A percentile compares a stretch with the other conserved stretches of the same genome.
Conservation (phyloP, 2,113 vertebrate species). For the Austrofundulus limnaeus region DNA sequence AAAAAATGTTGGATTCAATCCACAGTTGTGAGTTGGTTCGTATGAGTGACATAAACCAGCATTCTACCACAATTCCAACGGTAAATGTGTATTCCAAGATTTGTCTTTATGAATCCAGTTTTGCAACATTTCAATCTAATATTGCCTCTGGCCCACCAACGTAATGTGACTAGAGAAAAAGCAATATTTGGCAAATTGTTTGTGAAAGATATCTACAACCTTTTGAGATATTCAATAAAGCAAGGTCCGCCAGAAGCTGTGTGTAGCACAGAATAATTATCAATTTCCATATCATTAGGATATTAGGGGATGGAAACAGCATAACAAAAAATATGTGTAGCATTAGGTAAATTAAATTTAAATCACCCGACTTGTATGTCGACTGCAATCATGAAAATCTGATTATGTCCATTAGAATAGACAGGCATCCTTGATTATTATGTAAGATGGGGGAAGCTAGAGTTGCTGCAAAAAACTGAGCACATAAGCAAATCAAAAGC, state of each 20-base stretch:
- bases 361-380: slow-evolving; percentile 54
- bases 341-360: slow-evolving; percentile 64
- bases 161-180: slow-evolving; percentile 41
- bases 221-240: slow-evolving; percentile 72
- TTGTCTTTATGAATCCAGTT: slow-evolving; percentile 33
- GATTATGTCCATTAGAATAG: slow-evolving; percentile 63
- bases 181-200: slow-evolving; percentile 67
- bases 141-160: slow-evolving; percentile 23
- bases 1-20: slow-evolving; percentile 4
- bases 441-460: slow-evolving; percentile 36
- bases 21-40: slow-evolving; percentile 11
- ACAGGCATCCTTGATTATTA: slow-evolving; percentile 48
- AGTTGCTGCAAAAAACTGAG: slow-evolving; percentile 27
- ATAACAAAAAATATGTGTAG: slow-evolving; percentile 73
- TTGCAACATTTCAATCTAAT: slow-evolving; percentile 43
- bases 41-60: slow-evolving; percentile 31
- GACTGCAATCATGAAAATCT: slow-evolving; percentile 66
- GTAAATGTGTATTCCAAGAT: slow-evolving; percentile 22
- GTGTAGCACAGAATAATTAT: slow-evolving; percentile 75
- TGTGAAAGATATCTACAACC: slow-evolving; percentile 66
- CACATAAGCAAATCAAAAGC: slow-evolving; percentile 44
- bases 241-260: slow-evolving; percentile 56
- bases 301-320: slow-evolving; percentile 66
- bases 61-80: slow-evolving; percentile 6
- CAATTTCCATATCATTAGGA: slow-evolving; percentile 79